Evolutionary conservation across 2,113 vertebrate genomes (phyloP).

Genomic region (Ochotona curzoniae): DNA sequence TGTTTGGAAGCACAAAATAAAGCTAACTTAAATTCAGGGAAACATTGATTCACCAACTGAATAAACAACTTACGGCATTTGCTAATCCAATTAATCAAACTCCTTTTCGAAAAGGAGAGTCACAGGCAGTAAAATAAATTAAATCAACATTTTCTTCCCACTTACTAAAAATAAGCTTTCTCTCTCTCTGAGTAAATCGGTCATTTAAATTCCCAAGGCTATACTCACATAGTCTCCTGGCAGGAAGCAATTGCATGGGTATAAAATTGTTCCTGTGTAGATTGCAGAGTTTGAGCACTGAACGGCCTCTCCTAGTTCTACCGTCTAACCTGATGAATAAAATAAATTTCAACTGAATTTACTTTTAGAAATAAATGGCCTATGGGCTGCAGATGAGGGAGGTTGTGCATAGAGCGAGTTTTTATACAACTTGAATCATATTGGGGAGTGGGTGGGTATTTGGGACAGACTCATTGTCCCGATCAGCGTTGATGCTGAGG

Average conservation of each 20-base stretch:
- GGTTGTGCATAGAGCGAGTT: not conserved
- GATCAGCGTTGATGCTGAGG: no score
- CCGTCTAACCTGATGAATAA: constrained; percentile 22
- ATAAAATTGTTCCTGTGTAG: constrained; percentile 43
- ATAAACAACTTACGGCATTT: constrained; percentile 62
- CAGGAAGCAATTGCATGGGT: constrained; percentile 48
- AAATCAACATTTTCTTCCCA: constrained; percentile 53
- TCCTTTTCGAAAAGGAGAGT: constrained; percentile 65
- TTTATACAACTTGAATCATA: not conserved
- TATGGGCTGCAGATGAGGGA: not conserved
- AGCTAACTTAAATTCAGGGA: constrained; percentile 48
- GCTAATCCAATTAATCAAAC: constrained; percentile 76
- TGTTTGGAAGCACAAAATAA: constrained; percentile 50
- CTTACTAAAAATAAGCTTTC: constrained; percentile 73
- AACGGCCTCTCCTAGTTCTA: not conserved
- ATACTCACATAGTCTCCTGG: not conserved
- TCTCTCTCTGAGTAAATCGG: constrained; percentile 62
- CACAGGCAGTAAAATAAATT: constrained; percentile 74
- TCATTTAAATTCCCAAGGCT: constrained; percentile 70
- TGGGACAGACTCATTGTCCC: no score
- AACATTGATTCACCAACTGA: constrained; percentile 61
- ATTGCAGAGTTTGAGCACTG: constrained; percentile 1
- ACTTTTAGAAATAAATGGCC: constrained; percentile 56
- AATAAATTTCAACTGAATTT: constrained; percentile 60
- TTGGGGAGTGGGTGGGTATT: not conserved